phyloP scores from a whole-genome alignment of 2,113 vertebrate species.

The Tor tambroides region DNA sequence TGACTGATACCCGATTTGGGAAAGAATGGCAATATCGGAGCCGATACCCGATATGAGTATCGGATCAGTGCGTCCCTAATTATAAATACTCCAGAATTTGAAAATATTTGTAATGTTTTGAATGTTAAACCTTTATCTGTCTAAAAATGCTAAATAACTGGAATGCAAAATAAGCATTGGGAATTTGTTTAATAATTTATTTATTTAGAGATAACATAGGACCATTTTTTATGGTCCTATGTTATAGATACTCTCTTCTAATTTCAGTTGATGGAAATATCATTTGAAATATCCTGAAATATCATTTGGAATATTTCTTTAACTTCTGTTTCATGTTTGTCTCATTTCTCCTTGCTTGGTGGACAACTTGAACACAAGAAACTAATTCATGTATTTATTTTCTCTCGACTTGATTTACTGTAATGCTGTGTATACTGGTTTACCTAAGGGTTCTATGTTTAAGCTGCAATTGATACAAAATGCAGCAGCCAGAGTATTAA shows the following conservation, averaged over 20 bases:
- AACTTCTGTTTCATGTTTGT: neutral
- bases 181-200: neutral
- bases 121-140: neutral
- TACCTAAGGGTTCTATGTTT: too few species aligned
- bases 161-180: neutral
- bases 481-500: too few species aligned
- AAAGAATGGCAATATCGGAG: too few species aligned
- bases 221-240: neutral
- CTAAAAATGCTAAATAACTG: too few species aligned
- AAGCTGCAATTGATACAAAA: too few species aligned
- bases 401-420: too few species aligned
- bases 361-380: neutral
- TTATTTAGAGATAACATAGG: neutral
- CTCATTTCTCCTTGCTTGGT: neutral
- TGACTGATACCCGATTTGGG: too few species aligned
- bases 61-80: neutral
- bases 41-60: too few species aligned
- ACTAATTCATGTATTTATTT: too few species aligned
- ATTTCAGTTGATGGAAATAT: neutral
- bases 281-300: neutral
- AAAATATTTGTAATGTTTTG: neutral
- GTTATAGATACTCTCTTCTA: neutral
- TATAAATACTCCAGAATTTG: neutral
- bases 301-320: neutral
- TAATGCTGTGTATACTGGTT: too few species aligned